These are phyloP conservation scores for Vultur gryphus DNA, from an alignment of 2,797 vertebrate genomes.

Conservation along the genomic window DNA sequence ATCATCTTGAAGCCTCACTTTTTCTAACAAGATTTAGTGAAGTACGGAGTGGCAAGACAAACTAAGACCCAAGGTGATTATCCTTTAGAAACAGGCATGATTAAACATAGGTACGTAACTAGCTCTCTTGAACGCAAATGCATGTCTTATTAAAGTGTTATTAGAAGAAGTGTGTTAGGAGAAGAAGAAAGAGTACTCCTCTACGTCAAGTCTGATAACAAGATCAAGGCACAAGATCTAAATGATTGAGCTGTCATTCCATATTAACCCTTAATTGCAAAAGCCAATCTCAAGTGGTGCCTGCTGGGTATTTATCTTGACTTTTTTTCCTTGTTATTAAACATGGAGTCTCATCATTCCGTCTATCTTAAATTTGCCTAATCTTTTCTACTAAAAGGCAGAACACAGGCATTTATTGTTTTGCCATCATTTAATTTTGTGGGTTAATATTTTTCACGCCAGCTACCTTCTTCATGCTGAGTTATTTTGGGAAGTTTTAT, in stretches of 20 bases:
- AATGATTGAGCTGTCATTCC: neutral
- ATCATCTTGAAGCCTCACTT: neutral
- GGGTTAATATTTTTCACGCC: neutral
- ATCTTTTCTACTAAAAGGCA: neutral
- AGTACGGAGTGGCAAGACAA: neutral
- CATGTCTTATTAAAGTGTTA: neutral
- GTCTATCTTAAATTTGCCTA: neutral
- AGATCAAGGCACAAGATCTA: neutral
- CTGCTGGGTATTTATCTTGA: neutral
- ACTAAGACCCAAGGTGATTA: neutral
- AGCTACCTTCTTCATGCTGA: neutral
- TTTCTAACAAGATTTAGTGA: neutral
- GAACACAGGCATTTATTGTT: neutral
- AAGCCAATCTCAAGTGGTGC: neutral
- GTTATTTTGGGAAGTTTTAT: neutral
- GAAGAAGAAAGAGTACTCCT: neutral
- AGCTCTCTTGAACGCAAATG: neutral
- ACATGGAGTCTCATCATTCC: neutral
- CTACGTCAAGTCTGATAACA: neutral
- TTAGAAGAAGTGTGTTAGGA: neutral
- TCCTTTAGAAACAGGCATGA: neutral
- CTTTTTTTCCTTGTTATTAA: neutral
- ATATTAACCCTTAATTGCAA: neutral
- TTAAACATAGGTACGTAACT: neutral
- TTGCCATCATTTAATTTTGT: neutral